A percentile compares a stretch with the other conserved stretches of the same genome.
Evolutionary conservation across 2,797 vertebrate genomes (phyloP).

Genomic region (Astyanax mexicanus): DNA sequence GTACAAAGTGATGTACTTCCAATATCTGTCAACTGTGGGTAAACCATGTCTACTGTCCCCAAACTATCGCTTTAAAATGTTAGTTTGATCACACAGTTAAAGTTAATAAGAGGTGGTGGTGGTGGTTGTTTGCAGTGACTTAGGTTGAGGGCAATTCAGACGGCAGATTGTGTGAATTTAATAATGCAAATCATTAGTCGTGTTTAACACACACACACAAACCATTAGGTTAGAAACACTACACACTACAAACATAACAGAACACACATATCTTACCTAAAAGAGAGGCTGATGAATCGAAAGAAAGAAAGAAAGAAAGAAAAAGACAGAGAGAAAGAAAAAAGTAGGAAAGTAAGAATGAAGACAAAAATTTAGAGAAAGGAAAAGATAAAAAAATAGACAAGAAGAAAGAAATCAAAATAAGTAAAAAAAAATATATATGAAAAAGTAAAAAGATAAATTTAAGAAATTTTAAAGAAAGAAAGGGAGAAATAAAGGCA

Average conservation of each 20-base stretch:
- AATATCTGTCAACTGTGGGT: too few species aligned
- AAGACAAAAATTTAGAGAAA: background rate
- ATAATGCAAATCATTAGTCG: too few species aligned
- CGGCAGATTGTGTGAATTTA: too few species aligned
- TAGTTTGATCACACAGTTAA: too few species aligned
- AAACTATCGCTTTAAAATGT: too few species aligned
- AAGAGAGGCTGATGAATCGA: conserved; percentile 45
- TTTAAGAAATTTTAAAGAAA: background rate
- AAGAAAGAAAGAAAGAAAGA: background rate
- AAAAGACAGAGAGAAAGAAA: background rate
- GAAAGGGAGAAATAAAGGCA: background rate
- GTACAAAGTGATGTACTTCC: too few species aligned
- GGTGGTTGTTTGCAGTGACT: too few species aligned
- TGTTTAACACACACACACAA: conserved; percentile 5
- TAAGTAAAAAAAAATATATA: background rate
- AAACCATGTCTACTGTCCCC: too few species aligned
- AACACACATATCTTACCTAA: conserved; percentile 51
- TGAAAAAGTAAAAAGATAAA: background rate
- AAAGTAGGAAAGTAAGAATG: conserved; percentile 45
- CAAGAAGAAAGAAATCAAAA: too few species aligned
- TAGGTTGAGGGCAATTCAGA: too few species aligned
- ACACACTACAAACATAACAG: background rate
- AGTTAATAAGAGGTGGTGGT: too few species aligned
- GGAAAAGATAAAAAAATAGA: background rate
- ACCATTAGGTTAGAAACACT: background rate